These are phyloP conservation scores for Hypotaenidia philippensis DNA, from an alignment of 2,797 vertebrate species.

Conservation along the genomic window DNA sequence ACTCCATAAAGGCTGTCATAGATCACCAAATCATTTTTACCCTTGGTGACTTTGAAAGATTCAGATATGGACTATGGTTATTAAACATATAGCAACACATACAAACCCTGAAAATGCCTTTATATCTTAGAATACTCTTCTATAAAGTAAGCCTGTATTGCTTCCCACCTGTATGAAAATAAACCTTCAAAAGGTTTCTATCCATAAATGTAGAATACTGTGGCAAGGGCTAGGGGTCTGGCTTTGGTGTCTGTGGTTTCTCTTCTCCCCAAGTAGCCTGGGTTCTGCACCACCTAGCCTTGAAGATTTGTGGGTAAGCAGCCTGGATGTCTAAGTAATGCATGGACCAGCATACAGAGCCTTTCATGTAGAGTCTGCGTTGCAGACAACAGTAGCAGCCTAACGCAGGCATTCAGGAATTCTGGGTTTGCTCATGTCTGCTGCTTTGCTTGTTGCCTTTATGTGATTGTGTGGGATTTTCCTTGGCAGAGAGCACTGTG, in stretches of 20 bases:
- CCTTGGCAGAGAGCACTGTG: constrained; percentile 21
- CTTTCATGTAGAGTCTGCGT: constrained; percentile 58
- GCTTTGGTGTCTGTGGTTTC: not conserved
- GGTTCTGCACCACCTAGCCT: not conserved
- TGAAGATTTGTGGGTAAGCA: not conserved
- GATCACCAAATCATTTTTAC: not conserved
- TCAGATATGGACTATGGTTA: not conserved
- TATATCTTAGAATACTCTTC: not conserved
- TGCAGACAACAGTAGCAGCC: constrained; percentile 66
- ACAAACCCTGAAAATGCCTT: not conserved
- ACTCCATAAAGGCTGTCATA: not conserved
- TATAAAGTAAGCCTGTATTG: not conserved
- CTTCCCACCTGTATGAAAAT: not conserved
- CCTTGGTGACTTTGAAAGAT: not conserved
- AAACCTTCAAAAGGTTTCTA: not conserved
- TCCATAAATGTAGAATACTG: not conserved
- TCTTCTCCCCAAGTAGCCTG: not conserved
- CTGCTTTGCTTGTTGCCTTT: constrained; percentile 65
- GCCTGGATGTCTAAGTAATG: constrained; percentile 40
- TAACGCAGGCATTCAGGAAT: constrained; percentile 64
- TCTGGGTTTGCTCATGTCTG: constrained; percentile 69
- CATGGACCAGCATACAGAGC: constrained; percentile 7
- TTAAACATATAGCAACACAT: not conserved
- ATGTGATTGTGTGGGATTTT: constrained; percentile 53
- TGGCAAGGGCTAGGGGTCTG: not conserved